Base-by-base conservation (phyloP, 2,888 invertebrate genomes). In the Lutraria lutraria region DNA sequence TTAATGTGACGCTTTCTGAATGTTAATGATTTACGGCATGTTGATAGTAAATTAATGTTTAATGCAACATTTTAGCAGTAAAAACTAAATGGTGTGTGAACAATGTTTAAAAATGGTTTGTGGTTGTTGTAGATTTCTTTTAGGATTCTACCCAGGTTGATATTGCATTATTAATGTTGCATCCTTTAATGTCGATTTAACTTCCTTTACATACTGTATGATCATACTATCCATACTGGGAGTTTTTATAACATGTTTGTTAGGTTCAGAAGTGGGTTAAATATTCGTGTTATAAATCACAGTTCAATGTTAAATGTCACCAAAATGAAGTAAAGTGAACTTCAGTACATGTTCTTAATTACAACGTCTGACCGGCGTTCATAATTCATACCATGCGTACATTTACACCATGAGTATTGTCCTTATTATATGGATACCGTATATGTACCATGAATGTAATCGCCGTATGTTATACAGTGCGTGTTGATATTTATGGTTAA, bases 1-100 rank as follows among this genome's bases (percentile, higher is more conserved):
- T 68, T 68, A 68, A 68, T 68, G 63, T 68, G n/a, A 25, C 63
- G 63, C n/a, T n/a, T 68, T 68, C 63, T 68, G 63, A 68, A 21
- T 68, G n/a, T 25, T 68, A 25, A 68, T 68, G 63, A 68, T 68
- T 56, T 56, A 19, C 56, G 56, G 56, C 13, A 16, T 56, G 6
- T 56, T 56, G 16, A 19, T 15, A 16, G 56, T 43, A 43, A 43
- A 43, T 43, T 43, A 43, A 43, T 43, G 43, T 43, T 43, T 43
- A 43, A 43, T 43, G 43, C 43, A 43, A 8, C 43, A 43, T 43
- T 43, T 43, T 43, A 43, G 43, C 43, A 43, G 43, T 43, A 43
- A 43, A 43, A 43, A 43, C 43, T 43, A 43, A 43, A 43, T 43
- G 43, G 43, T 43, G 43, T 43, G 43, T 43, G 43, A 56, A 56